phyloP scores from a whole-genome alignment of 35 echinoderm and acorn worm species.

The Amphiura filiformis region DNA sequence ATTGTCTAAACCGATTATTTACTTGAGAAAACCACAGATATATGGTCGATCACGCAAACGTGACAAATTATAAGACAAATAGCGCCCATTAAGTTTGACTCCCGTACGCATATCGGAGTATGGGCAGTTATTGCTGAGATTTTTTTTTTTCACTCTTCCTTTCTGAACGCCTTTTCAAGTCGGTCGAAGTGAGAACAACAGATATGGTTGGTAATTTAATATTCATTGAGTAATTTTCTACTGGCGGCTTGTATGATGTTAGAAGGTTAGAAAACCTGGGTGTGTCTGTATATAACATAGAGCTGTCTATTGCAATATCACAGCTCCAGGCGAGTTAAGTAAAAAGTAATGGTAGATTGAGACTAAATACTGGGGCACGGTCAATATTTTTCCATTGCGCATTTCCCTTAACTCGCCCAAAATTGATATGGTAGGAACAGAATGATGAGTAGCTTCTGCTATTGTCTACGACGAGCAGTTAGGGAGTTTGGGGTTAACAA shows the following conservation, averaged over 20 bases:
- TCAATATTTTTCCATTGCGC: slow-evolving; percentile 8
- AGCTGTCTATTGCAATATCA: background rate
- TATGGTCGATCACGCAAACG: background rate
- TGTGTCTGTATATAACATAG: background rate
- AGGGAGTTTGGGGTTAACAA: slow-evolving; percentile 3
- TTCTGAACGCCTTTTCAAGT: background rate
- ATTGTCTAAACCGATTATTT: slow-evolving; percentile 9
- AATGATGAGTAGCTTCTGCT: background rate
- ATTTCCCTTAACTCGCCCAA: slow-evolving; percentile 6
- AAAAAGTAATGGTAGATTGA: background rate
- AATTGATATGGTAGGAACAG: background rate
- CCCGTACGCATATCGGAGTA: background rate
- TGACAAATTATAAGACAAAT: slow-evolving; percentile 5
- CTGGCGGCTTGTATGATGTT: background rate
- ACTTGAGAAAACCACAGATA: background rate
- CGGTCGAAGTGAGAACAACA: background rate
- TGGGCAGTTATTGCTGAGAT: background rate
- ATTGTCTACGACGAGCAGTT: background rate
- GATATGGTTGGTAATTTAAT: background rate
- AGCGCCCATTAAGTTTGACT: background rate
- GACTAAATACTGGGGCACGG: background rate
- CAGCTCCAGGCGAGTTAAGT: background rate
- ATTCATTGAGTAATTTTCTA: slow-evolving; percentile 12
- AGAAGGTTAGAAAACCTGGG: background rate
- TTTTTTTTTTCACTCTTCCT: background rate